These are phyloP conservation scores for Dendroctonus ponderosae DNA, from an alignment of 1,140 invertebrate genomes.

Conservation along the genomic window DNA sequence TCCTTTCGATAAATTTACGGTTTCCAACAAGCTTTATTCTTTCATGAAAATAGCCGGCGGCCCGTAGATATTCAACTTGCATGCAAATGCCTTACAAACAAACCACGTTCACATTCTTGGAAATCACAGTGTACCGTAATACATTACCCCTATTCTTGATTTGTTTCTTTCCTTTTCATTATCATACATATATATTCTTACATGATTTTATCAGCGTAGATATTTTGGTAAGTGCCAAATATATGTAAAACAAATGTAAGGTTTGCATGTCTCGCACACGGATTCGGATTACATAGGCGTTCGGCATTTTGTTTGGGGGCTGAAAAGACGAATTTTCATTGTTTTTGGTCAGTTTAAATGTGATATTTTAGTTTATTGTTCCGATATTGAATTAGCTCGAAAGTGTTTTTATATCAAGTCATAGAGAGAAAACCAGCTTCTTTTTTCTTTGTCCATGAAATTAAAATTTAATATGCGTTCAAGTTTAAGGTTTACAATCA, in stretches of 20 bases:
- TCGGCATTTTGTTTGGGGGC: too few relatives aligned
- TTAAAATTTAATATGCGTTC: too few relatives aligned
- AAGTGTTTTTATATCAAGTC: too few relatives aligned
- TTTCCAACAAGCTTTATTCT: background rate
- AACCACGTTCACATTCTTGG: conserved; percentile 16
- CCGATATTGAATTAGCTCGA: too few relatives aligned
- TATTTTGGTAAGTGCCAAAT: conserved; percentile 33
- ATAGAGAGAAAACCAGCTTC: too few relatives aligned
- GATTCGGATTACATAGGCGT: too few relatives aligned
- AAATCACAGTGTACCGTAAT: conserved; percentile 16
- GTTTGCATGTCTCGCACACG: conserved; percentile 20
- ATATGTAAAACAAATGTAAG: conserved; percentile 33
- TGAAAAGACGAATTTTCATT: too few relatives aligned
- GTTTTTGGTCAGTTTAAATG: too few relatives aligned
- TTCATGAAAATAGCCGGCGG: conserved; percentile 6
- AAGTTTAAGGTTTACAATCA: too few relatives aligned
- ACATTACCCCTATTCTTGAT: conserved; percentile 27
- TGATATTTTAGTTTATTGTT: too few relatives aligned
- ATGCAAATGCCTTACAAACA: conserved; percentile 20
- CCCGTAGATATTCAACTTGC: conserved; percentile 11
- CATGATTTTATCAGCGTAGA: conserved; percentile 30
- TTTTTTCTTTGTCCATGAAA: too few relatives aligned
- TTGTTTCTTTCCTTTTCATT: conserved; percentile 31
- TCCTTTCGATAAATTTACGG: too few relatives aligned
- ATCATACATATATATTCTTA: conserved; percentile 29